Conservation (phyloP, 2,888 invertebrate genomes). For the Scaeva pyrastri region DNA sequence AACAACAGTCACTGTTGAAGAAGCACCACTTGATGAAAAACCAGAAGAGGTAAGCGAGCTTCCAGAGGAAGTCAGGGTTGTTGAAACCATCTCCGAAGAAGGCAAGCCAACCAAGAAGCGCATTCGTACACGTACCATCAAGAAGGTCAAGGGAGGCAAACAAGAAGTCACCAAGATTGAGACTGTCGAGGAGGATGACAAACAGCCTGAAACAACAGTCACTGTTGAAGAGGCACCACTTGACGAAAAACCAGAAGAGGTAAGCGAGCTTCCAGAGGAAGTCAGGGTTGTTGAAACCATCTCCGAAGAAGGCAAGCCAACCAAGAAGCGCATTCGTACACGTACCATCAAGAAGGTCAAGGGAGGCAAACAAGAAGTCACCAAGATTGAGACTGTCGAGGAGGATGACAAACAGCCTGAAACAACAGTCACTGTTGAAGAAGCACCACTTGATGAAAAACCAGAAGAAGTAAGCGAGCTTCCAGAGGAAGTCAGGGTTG, state of each 20-base stretch:
- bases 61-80: conserved; percentile 79
- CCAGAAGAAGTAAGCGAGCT: conserved; percentile 74
- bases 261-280: conserved; percentile 80
- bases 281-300: conserved; percentile 83
- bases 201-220: conserved; percentile 80
- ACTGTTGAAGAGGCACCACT: conserved; percentile 73
- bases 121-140: conserved; percentile 79
- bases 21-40: conserved; percentile 75
- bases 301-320: conserved; percentile 81
- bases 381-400: conserved; percentile 82
- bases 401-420: conserved; percentile 81
- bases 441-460: conserved; percentile 77
- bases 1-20: conserved; percentile 77
- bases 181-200: conserved; percentile 79
- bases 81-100: conserved; percentile 56
- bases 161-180: conserved; percentile 79
- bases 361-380: conserved; percentile 80
- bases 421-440: conserved; percentile 78
- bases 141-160: conserved; percentile 78
- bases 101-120: conserved; percentile 78
- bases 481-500: conserved; percentile 78
- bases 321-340: conserved; percentile 78
- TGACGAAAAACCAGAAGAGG: conserved; percentile 78
- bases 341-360: conserved; percentile 80
- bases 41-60: conserved; percentile 80